Conservation (phyloP, 2,888 invertebrate genomes). For the Hedychridium roseum region DNA sequence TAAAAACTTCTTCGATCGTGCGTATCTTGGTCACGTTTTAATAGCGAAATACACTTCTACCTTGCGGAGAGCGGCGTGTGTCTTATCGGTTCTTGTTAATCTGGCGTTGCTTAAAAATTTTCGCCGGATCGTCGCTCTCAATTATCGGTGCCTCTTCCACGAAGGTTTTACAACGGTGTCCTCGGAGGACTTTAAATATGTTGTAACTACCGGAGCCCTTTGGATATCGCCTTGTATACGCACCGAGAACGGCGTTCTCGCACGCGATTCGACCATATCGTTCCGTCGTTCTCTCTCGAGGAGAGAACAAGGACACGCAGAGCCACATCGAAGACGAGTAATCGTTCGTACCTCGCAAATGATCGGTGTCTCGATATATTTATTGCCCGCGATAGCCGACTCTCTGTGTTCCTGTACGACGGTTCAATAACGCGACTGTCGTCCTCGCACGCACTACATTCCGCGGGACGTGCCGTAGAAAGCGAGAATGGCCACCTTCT, state of each 20-base stretch:
- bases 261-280: slow-evolving; percentile 31
- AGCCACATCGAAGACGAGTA: slow-evolving; percentile 12
- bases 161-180: slow-evolving; percentile 4
- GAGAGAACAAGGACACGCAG: slow-evolving; percentile 13
- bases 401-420: background rate
- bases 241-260: slow-evolving; percentile 26
- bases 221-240: slow-evolving; percentile 6
- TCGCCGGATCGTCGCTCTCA: slow-evolving; percentile 7
- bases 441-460: slow-evolving; percentile 16
- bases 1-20: too few species aligned
- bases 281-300: background rate
- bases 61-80: slow-evolving; percentile 12
- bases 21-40: too few species aligned
- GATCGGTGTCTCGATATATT: slow-evolving; percentile 14
- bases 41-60: too few species aligned
- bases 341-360: slow-evolving; percentile 22
- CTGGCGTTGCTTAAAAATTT: slow-evolving; percentile 6
- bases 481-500: slow-evolving; percentile 24
- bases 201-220: slow-evolving; percentile 2
- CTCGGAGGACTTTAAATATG: slow-evolving; percentile 18
- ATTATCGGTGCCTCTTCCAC: slow-evolving; percentile 5
- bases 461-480: slow-evolving; percentile 25
- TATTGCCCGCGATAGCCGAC: background rate
- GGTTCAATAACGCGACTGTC: too few species aligned
- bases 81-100: slow-evolving; percentile 28